Percentiles rank a stretch among this genome's conserved stretches.
These are phyloP conservation scores for Beris morrisii DNA, from an alignment of 2,888 invertebrate species.

Conservation along the genomic window DNA sequence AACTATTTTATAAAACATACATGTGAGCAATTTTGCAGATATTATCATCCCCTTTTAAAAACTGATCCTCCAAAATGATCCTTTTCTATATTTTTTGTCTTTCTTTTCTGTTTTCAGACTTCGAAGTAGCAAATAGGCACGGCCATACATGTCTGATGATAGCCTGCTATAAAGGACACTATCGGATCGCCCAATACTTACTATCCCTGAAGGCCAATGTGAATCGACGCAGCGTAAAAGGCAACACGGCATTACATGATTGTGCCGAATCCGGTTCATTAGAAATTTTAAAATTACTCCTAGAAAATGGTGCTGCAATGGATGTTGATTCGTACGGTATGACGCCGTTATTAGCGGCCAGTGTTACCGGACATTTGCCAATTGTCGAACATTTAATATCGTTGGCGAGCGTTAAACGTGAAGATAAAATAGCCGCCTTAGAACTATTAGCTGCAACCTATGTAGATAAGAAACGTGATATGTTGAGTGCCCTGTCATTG, in stretches of 20 bases:
- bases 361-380: constrained; percentile 88
- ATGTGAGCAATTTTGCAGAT: no score
- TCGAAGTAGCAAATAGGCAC: constrained; percentile 93
- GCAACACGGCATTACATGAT: constrained; percentile 95
- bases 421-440: constrained; percentile 84
- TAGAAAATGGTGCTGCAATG: constrained; percentile 87
- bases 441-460: constrained; percentile 92
- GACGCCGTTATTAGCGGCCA: constrained; percentile 92
- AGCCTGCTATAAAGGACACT: constrained; percentile 94
- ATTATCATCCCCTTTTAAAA: no score
- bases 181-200: constrained; percentile 85
- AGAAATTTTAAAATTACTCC: constrained; percentile 85
- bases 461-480: constrained; percentile 95
- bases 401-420: constrained; percentile 70
- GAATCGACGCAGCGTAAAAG: constrained; percentile 87
- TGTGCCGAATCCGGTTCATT: constrained; percentile 95
- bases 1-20: no score
- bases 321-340: constrained; percentile 95
- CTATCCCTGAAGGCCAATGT: constrained; percentile 85
- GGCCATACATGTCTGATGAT: constrained; percentile 99
- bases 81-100: no score
- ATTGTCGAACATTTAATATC: constrained; percentile 91
- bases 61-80: no score
- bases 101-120: constrained; percentile 63
- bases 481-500: constrained; percentile 82